Evolutionary conservation across 1,140 invertebrate genomes (phyloP).

Genomic region (Aricia agestis): DNA sequence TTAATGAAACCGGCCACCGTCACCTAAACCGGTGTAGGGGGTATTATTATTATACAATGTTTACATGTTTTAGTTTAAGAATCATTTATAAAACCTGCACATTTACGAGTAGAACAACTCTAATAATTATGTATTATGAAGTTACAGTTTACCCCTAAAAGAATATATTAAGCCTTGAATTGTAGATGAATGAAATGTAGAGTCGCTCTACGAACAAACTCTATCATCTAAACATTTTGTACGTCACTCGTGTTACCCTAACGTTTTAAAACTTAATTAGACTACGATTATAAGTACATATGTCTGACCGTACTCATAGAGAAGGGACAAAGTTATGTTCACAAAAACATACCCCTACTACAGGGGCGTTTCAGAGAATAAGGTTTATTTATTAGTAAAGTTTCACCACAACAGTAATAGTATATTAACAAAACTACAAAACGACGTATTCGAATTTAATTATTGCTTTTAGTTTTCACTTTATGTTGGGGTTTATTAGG

Average conservation of each 20-base stretch:
- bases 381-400: slow-evolving; percentile 64
- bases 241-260: neutral
- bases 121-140: too few species aligned
- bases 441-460: neutral
- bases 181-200: too few species aligned
- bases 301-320: slow-evolving; percentile 57
- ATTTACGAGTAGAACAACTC: too few species aligned
- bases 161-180: too few species aligned
- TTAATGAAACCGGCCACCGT: too few species aligned
- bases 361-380: slow-evolving; percentile 54
- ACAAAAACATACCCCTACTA: slow-evolving; percentile 55
- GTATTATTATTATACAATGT: too few species aligned
- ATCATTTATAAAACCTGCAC: too few species aligned
- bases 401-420: slow-evolving; percentile 55
- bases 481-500: neutral
- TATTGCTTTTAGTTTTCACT: neutral
- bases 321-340: slow-evolving; percentile 58
- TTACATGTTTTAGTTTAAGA: too few species aligned
- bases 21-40: too few species aligned
- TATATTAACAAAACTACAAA: slow-evolving; percentile 44
- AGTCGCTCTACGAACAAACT: too few species aligned
- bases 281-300: slow-evolving; percentile 45
- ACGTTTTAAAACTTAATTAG: slow-evolving; percentile 40
- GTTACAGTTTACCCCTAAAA: too few species aligned
- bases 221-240: neutral